phyloP scores from a whole-genome alignment of 2,797 vertebrate species.

The Gallinago solitaria region DNA sequence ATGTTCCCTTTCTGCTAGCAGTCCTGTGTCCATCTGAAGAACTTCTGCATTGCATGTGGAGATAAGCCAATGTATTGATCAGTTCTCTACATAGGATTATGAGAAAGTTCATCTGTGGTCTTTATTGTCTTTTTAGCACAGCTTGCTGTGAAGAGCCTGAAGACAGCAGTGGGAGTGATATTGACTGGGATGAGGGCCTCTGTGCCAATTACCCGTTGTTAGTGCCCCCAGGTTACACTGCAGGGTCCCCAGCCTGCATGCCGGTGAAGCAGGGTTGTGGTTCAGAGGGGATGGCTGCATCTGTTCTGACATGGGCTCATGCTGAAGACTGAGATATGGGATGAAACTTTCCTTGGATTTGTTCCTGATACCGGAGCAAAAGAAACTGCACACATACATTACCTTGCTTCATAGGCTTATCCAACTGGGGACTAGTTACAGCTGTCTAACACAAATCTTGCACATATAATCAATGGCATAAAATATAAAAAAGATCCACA shows the following conservation, averaged over 20 bases:
- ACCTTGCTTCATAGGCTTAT: background rate
- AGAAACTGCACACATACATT: background rate
- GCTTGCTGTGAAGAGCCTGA: background rate
- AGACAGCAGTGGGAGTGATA: background rate
- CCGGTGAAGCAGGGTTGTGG: background rate
- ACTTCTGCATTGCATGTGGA: background rate
- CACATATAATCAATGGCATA: background rate
- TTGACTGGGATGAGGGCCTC: background rate
- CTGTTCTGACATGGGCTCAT: background rate
- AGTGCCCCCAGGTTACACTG: no score
- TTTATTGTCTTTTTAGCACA: background rate
- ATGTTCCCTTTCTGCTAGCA: background rate
- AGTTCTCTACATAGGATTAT: background rate
- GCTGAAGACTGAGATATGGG: background rate
- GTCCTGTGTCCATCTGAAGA: background rate
- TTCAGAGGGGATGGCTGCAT: background rate
- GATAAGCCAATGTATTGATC: background rate
- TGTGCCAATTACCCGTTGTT: no score
- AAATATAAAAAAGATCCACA: background rate
- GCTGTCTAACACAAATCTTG: background rate
- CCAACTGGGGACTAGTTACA: background rate
- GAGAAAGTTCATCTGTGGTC: background rate
- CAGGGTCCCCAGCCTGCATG: rapidly evolving
- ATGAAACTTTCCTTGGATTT: background rate
- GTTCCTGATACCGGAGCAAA: background rate